Percentiles rank a stretch among this genome's conserved stretches.
These are phyloP conservation scores for Motacilla tschutschensis DNA, from an alignment of 2,113 vertebrate species.

Conservation along the genomic window DNA sequence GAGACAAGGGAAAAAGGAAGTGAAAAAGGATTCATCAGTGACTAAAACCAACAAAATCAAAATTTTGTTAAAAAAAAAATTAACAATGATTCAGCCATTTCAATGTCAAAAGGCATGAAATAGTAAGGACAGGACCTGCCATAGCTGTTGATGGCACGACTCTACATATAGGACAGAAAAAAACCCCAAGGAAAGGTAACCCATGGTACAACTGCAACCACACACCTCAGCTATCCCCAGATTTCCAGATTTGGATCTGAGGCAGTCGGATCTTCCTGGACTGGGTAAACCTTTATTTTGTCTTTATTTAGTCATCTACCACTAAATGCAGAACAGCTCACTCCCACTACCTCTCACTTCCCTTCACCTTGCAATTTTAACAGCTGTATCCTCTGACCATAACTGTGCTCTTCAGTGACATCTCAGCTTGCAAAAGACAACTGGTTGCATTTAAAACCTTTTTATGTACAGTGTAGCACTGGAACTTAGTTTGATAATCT, in stretches of 20 bases:
- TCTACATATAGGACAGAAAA: conserved; percentile 31
- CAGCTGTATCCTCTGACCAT: neutral
- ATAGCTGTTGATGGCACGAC: conserved; percentile 48
- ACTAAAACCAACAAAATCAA: conserved; percentile 74
- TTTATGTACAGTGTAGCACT: neutral
- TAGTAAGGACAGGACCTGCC: conserved; percentile 52
- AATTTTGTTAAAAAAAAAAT: conserved; percentile 56
- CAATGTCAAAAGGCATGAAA: conserved; percentile 64
- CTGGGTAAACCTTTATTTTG: neutral
- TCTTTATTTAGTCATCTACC: neutral
- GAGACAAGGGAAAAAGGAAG: conserved; percentile 70
- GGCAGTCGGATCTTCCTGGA: neutral
- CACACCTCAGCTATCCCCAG: neutral
- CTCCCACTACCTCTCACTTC: neutral
- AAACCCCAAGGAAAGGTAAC: neutral
- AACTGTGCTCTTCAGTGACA: neutral
- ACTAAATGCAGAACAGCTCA: neutral
- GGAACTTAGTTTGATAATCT: neutral
- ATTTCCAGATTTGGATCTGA: neutral
- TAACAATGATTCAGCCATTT: conserved; percentile 63
- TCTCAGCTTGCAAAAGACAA: neutral
- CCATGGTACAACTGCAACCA: neutral
- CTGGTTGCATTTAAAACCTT: neutral
- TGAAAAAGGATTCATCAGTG: conserved; percentile 82
- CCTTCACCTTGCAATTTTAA: neutral